A percentile compares a stretch with the other conserved stretches of the same genome.
These are phyloP conservation scores for Pachypeltis micranthus DNA, from an alignment of 1,140 invertebrate genomes.

Conservation along the genomic window DNA sequence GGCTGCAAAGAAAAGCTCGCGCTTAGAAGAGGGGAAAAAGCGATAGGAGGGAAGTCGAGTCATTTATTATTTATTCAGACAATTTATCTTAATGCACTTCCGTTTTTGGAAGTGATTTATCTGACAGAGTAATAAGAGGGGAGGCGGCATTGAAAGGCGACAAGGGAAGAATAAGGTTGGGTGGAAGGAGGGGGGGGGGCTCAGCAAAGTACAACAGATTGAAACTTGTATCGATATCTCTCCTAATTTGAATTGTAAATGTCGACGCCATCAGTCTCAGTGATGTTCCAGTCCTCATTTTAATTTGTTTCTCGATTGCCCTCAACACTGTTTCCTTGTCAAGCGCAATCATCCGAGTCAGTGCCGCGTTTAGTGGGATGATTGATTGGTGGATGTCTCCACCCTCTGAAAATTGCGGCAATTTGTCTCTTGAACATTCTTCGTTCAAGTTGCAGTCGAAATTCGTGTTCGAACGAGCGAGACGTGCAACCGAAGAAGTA, in stretches of 20 bases:
- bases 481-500: too few relatives aligned
- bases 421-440: too few relatives aligned
- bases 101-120: slow-evolving; percentile 2
- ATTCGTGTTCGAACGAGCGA: too few relatives aligned
- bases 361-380: too few relatives aligned
- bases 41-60: not conserved
- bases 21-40: too few relatives aligned
- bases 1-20: too few relatives aligned
- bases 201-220: slow-evolving; percentile 2
- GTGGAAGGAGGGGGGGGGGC: not conserved
- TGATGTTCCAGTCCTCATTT: not conserved
- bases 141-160: not conserved
- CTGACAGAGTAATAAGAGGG: not conserved
- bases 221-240: slow-evolving; percentile 9
- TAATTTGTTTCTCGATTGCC: not conserved
- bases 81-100: slow-evolving; percentile 10
- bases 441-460: too few relatives aligned
- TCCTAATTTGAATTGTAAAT: slow-evolving; percentile 5
- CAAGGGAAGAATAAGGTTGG: too few relatives aligned
- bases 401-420: too few relatives aligned
- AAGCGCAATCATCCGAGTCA: too few relatives aligned
- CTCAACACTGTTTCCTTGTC: not conserved
- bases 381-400: too few relatives aligned
- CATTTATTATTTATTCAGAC: slow-evolving; percentile 8
- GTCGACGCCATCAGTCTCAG: not conserved